Conservation (phyloP, 2,797 vertebrate genomes). For the Arctocebus calabarensis region DNA sequence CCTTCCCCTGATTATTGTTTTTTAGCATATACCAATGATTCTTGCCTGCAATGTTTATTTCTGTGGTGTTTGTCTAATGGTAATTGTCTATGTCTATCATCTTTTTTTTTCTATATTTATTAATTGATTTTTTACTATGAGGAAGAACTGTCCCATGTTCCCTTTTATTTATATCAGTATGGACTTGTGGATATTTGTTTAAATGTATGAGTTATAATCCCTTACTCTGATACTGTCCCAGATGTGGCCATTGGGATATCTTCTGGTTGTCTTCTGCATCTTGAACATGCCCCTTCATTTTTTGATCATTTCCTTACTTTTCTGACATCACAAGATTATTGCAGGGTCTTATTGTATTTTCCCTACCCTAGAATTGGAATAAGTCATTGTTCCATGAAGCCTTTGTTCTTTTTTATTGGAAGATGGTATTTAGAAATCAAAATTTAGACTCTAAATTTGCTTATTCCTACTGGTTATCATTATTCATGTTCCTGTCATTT, state of each 20-base stretch:
- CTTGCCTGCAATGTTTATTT: slow-evolving; percentile 13
- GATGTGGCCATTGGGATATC: neutral
- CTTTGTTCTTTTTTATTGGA: neutral
- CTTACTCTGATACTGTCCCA: neutral
- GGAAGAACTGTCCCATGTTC: neutral
- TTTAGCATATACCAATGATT: slow-evolving; percentile 12
- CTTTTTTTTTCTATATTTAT: slow-evolving; percentile 15
- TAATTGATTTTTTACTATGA: slow-evolving; percentile 26
- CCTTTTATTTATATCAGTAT: neutral
- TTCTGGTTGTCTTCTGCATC: neutral
- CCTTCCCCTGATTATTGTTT: neutral
- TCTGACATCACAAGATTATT: slow-evolving; percentile 12
- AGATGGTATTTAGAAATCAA: slow-evolving; percentile 9
- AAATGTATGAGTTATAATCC: neutral
- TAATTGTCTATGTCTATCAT: neutral
- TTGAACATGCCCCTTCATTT: neutral
- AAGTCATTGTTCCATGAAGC: neutral
- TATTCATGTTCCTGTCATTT: slow-evolving; percentile 1
- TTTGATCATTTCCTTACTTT: slow-evolving; percentile 12
- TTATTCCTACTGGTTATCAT: neutral
- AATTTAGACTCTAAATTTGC: neutral
- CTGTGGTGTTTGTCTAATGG: slow-evolving; percentile 13
- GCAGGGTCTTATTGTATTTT: neutral
- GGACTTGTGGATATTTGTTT: neutral
- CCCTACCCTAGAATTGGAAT: neutral